Conservation (phyloP, 2,797 vertebrate genomes). For the Coilia nasus region DNA sequence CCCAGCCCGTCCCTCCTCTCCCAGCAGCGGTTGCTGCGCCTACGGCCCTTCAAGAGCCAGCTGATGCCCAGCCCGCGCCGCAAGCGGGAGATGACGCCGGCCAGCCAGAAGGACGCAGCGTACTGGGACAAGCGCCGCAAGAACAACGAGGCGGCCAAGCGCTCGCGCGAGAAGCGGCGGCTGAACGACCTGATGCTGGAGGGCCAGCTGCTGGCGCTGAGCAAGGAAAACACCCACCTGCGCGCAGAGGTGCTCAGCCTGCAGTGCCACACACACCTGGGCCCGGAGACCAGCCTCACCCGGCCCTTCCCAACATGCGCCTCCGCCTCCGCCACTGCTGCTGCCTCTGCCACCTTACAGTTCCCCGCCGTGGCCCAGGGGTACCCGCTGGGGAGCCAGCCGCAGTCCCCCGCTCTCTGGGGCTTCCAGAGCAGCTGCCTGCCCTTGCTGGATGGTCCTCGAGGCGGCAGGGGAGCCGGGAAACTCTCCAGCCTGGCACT, state of each 20-base stretch:
- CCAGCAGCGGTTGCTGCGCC: slow-evolving; percentile 48
- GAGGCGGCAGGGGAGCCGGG: slow-evolving; percentile 10
- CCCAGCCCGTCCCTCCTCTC: slow-evolving; percentile 47
- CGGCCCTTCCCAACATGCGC: neutral
- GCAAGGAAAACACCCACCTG: slow-evolving; percentile 70
- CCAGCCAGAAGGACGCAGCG: slow-evolving; percentile 78
- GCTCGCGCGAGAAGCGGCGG: slow-evolving; percentile 83
- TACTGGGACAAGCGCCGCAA: slow-evolving; percentile 90
- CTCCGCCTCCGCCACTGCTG: neutral
- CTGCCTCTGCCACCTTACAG: neutral
- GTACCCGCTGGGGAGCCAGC: neutral
- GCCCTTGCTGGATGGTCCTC: neutral
- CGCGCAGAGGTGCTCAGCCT: slow-evolving; percentile 64
- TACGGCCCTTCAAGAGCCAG: slow-evolving; percentile 47
- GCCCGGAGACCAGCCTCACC: neutral
- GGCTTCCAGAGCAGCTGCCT: slow-evolving; percentile 25
- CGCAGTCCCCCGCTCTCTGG: neutral
- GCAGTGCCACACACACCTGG: slow-evolving; percentile 55
- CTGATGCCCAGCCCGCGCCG: slow-evolving; percentile 53
- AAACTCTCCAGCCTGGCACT: neutral
- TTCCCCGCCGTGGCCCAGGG: slow-evolving; percentile 15
- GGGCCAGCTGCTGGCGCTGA: slow-evolving; percentile 69
- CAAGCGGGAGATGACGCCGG: slow-evolving; percentile 70
- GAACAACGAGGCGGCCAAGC: slow-evolving; percentile 89
- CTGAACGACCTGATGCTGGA: slow-evolving; percentile 71